Base-by-base conservation (phyloP, 53 echinoderm and acorn worm genomes). In the Crossaster papposus region DNA sequence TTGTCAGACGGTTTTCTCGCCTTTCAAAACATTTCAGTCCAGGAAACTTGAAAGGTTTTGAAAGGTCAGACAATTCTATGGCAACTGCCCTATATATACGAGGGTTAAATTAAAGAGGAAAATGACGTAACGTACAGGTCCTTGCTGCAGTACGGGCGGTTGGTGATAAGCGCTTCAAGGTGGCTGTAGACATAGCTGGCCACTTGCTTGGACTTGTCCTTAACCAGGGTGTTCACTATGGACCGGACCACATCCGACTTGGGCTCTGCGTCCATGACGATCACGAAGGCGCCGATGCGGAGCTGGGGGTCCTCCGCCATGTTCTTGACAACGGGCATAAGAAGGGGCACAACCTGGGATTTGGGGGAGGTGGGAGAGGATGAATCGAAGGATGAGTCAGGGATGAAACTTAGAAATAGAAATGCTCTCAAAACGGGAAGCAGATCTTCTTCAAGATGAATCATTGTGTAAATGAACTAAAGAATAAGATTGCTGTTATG, bases 211-310 rank as follows among this genome's bases (percentile, higher is more conserved):
- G 91, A 92, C 54, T 72, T 90, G 73, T 96, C 96, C 12, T 85
- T 77, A 54, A 89, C 65, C 65, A 96, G 86, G 65, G 64, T 55
- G 14, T 70, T 63, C 14, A 90, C 90, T 30, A 96, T 52, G 51
- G 86, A 80, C 82, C 88, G 84, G 74, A 96, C 78, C 63, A 87
- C 36, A 50, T 82, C 54, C 10, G 58, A 37, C 54, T 74, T 31
- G 12, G 95, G 93, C 36, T 92, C 65, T 18, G 91, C 51, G 29
- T 96, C 96, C 96, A 96, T 96, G 70, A 89, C 32, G 72, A 96
- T 74, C 54, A 92, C 92, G 73, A 82, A 95, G 30, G 95, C 92
- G 33, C 95, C 96, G 36, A 95, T 95, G 17, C 96, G 95, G 30
- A 95, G 79, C 83, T 96, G 95, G 62, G 89, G 89, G 77, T 85